These are phyloP conservation scores for Stegodyphus mimosarum DNA, from an alignment of 1,140 invertebrate species.

Conservation along the genomic window DNA sequence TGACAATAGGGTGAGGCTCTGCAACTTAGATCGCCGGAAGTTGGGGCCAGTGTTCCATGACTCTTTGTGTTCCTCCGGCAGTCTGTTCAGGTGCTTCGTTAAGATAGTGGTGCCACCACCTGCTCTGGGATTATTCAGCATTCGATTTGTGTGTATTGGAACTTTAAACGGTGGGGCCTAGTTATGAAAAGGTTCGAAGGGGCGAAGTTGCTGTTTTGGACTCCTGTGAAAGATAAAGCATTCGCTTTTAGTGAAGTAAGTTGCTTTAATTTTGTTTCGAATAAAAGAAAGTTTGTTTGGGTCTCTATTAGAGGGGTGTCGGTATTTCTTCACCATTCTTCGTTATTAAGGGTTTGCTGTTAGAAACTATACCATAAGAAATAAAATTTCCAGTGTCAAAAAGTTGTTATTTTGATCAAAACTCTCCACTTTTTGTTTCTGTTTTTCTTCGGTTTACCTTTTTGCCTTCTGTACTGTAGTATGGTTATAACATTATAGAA, in stretches of 20 bases:
- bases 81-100: background rate
- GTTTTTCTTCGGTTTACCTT: too few relatives aligned
- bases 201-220: conserved; percentile 43
- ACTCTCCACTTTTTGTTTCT: too few relatives aligned
- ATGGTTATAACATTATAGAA: too few relatives aligned
- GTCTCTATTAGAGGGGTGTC: background rate
- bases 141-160: background rate
- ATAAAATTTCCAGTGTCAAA: background rate
- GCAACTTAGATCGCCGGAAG: conserved; percentile 27
- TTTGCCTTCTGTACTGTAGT: too few relatives aligned
- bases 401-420: too few relatives aligned
- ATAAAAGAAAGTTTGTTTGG: too few relatives aligned
- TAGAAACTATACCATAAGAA: too few relatives aligned
- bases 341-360: too few relatives aligned
- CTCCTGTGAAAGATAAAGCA: conserved; percentile 48
- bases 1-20: conserved; percentile 41
- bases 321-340: too few relatives aligned
- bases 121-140: background rate
- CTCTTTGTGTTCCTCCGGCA: conserved; percentile 16
- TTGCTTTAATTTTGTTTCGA: background rate
- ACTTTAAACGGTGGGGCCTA: background rate
- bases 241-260: background rate
- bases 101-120: background rate
- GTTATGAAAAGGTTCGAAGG: conserved; percentile 50
- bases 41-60: conserved; percentile 51